Evolutionary conservation across 2,888 invertebrate genomes (phyloP).

Genomic region (Aspidiotus destructor): DNA sequence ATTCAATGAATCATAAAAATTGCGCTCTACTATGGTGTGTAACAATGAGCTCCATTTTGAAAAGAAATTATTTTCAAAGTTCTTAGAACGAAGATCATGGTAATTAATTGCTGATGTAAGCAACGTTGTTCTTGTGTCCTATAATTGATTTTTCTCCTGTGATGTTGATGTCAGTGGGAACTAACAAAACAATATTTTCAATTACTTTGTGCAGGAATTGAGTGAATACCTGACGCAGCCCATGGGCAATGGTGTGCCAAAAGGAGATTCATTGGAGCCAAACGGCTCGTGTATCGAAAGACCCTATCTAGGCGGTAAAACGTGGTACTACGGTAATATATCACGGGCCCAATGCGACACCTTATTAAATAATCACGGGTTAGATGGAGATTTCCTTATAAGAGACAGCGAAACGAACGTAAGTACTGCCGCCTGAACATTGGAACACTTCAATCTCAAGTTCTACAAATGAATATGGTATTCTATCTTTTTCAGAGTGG

Average conservation of each 20-base stretch:
- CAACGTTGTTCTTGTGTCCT: too few relatives aligned
- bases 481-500: slow-evolving; percentile 63
- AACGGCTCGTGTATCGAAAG: slow-evolving; percentile 45
- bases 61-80: too few relatives aligned
- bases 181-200: background rate
- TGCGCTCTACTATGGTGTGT: too few relatives aligned
- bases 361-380: slow-evolving; percentile 86
- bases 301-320: slow-evolving; percentile 66
- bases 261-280: slow-evolving; percentile 45
- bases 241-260: slow-evolving; percentile 42
- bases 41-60: too few relatives aligned
- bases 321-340: slow-evolving; percentile 96
- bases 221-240: slow-evolving; percentile 81
- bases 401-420: slow-evolving; percentile 99
- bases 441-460: background rate
- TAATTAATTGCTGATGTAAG: too few relatives aligned
- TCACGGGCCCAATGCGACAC: slow-evolving; percentile 93
- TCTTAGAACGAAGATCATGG: too few relatives aligned
- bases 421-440: slow-evolving; percentile 44
- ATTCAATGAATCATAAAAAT: too few relatives aligned
- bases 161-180: background rate
- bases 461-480: background rate
- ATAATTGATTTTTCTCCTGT: too few relatives aligned
- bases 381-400: slow-evolving; percentile 97
- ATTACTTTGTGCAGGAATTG: slow-evolving; percentile 53